Conservation (phyloP, 2,888 invertebrate species). For the Philereme vetulata region DNA sequence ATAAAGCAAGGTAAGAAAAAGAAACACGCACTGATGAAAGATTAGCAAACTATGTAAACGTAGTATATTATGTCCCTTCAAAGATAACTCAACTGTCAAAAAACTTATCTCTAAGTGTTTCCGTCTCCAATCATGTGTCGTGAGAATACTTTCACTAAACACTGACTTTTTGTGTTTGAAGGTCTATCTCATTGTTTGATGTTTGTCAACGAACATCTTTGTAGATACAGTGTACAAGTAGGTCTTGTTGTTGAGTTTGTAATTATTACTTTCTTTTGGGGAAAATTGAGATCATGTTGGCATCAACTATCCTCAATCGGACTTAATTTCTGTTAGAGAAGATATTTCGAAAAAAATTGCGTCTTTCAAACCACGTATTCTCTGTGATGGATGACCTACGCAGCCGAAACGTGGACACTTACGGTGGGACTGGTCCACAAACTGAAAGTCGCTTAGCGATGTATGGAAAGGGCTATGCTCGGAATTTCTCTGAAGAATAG, state of each 20-base stretch:
- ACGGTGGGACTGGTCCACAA: no score
- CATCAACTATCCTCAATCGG: no score
- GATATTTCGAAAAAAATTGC: no score
- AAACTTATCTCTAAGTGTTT: conserved; percentile 41
- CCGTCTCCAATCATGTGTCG: conserved; percentile 53
- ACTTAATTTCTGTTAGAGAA: no score
- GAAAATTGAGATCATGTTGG: background rate
- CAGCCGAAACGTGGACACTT: no score
- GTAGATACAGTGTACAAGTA: conserved; percentile 17
- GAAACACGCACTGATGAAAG: conserved; percentile 19
- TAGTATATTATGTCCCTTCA: background rate
- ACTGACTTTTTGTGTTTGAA: conserved; percentile 22
- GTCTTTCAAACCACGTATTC: no score
- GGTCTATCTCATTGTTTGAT: conserved; percentile 15
- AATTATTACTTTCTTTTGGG: background rate
- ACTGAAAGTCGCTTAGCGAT: no score
- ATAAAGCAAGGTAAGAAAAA: conserved; percentile 3
- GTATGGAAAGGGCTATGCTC: no score
- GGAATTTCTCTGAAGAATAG: no score
- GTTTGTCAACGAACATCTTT: conserved; percentile 19
- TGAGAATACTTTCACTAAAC: conserved; percentile 71
- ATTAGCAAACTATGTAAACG: conserved; percentile 18
- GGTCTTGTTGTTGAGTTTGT: conserved; percentile 8
- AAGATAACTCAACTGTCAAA: conserved; percentile 19
- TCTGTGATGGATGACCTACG: no score